These are phyloP conservation scores for Euschistus heros DNA, from an alignment of 1,140 invertebrate genomes.

Conservation along the genomic window DNA sequence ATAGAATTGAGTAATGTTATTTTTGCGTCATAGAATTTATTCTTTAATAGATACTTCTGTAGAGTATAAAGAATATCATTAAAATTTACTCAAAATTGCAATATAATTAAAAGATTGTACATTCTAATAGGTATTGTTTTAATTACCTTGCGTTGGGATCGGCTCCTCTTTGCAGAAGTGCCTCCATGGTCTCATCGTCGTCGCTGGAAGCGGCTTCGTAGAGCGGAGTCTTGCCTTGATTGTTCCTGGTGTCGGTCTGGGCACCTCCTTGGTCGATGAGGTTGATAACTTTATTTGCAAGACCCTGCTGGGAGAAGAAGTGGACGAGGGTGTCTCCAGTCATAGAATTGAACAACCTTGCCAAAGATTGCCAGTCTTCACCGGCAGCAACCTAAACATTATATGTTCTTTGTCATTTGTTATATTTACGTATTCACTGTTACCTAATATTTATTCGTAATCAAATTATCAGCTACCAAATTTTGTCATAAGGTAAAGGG, in stretches of 20 bases:
- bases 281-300: neutral
- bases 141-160: neutral
- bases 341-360: neutral
- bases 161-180: neutral
- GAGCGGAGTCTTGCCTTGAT: neutral
- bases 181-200: neutral
- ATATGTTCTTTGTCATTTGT: too few relatives aligned
- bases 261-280: constrained; percentile 4
- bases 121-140: too few relatives aligned
- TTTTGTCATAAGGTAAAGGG: too few relatives aligned
- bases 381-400: neutral
- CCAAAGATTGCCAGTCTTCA: neutral
- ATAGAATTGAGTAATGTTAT: too few relatives aligned
- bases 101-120: too few relatives aligned
- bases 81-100: too few relatives aligned
- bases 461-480: too few relatives aligned
- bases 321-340: constrained; percentile 9
- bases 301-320: neutral
- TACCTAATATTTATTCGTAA: too few relatives aligned
- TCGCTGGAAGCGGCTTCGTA: neutral
- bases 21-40: too few relatives aligned
- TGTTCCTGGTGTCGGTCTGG: constrained; percentile 1
- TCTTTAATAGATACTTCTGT: too few relatives aligned
- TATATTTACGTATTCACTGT: too few relatives aligned
- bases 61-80: too few relatives aligned